These are phyloP conservation scores for Merops nubicus DNA, from an alignment of 2,113 vertebrate genomes.

Conservation along the genomic window DNA sequence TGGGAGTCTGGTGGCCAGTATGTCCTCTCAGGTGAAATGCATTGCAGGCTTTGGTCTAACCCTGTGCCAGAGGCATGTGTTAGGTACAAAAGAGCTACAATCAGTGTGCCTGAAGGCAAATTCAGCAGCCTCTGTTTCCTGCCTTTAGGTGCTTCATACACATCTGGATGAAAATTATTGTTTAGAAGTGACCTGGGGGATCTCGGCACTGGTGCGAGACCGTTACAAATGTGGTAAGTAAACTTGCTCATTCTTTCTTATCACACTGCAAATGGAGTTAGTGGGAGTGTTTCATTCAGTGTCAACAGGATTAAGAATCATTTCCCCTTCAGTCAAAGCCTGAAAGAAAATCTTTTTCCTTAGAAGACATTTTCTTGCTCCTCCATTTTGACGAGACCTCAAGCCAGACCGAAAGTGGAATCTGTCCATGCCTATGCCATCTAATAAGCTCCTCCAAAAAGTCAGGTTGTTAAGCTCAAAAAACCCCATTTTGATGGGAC, in stretches of 20 bases:
- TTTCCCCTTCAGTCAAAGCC: not conserved
- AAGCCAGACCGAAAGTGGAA: not conserved
- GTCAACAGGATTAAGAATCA: not conserved
- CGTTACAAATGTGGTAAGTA: not conserved
- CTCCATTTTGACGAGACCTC: not conserved
- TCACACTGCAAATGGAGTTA: accelerated
- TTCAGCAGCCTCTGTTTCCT: not conserved
- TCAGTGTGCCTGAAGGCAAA: not conserved
- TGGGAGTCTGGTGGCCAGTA: not conserved
- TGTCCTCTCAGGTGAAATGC: accelerated
- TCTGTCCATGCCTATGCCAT: not conserved
- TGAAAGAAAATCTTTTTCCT: not conserved
- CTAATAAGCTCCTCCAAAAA: not conserved
- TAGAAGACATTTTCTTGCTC: not conserved
- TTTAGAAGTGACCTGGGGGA: not conserved
- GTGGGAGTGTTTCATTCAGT: not conserved
- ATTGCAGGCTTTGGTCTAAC: not conserved
- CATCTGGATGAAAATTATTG: not conserved
- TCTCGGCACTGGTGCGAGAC: not conserved
- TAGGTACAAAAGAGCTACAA: not conserved
- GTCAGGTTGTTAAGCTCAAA: not conserved
- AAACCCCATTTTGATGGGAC: not conserved
- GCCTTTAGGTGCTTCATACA: not conserved
- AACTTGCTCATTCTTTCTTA: not conserved
- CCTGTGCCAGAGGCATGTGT: not conserved